These are phyloP conservation scores for Microtus californicus DNA, from an alignment of 2,797 vertebrate genomes.

Conservation along the genomic window DNA sequence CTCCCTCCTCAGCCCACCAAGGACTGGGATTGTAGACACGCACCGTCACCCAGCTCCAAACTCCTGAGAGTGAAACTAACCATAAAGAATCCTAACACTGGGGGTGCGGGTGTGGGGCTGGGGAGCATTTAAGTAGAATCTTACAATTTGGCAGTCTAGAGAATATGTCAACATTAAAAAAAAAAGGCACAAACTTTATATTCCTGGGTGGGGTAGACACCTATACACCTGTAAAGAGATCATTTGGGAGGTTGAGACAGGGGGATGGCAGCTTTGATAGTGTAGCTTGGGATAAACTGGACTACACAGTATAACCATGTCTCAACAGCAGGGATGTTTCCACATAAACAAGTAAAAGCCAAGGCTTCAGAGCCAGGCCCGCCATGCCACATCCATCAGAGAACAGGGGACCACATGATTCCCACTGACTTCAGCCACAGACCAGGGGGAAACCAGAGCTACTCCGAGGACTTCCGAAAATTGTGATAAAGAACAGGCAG, in stretches of 20 bases:
- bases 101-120: too few species aligned
- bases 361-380: not conserved
- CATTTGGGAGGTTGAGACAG: not conserved
- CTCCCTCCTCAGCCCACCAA: not conserved
- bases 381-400: not conserved
- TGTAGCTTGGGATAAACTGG: not conserved
- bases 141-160: not conserved
- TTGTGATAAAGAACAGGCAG: not conserved
- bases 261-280: not conserved
- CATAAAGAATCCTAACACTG: not conserved
- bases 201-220: not conserved
- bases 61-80: not conserved
- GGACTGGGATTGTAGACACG: not conserved
- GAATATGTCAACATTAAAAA: not conserved
- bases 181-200: not conserved
- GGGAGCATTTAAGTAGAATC: not conserved
- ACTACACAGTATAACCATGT: not conserved
- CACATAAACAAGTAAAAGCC: slow-evolving; percentile 13
- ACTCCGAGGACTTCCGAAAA: not conserved
- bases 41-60: not conserved
- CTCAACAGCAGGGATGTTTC: not conserved
- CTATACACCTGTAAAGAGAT: not conserved
- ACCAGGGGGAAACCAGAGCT: slow-evolving; percentile 20
- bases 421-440: not conserved
- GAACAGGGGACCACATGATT: not conserved